A percentile compares a stretch with the other conserved stretches of the same genome.
Evolutionary conservation across 1,140 invertebrate species (phyloP).

Genomic region (Hormaphis cornu): DNA sequence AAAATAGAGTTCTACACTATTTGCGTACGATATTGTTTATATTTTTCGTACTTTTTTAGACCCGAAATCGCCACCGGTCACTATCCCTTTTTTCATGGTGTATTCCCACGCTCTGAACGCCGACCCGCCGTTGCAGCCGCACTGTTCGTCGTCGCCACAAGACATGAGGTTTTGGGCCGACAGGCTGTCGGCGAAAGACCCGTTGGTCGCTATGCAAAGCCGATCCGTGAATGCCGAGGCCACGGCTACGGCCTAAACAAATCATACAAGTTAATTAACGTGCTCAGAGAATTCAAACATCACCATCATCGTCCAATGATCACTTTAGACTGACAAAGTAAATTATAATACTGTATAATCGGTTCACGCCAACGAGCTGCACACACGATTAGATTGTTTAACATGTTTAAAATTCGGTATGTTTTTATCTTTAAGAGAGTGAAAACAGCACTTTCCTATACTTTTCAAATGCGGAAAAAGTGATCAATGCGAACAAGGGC

Average conservation of each 20-base stretch:
- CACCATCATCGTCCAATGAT: no score
- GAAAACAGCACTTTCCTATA: no score
- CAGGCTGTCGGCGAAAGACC: conserved; percentile 46
- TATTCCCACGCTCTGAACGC: conserved; percentile 52
- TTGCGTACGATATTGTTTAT: neutral
- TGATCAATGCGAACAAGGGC: no score
- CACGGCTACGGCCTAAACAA: conserved; percentile 33
- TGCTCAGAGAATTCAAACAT: no score
- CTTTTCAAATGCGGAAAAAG: no score
- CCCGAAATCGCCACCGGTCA: conserved; percentile 55
- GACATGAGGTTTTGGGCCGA: conserved; percentile 56
- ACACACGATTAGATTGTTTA: no score
- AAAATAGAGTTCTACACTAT: neutral
- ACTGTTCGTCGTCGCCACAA: conserved; percentile 49
- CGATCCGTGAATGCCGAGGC: conserved; percentile 55
- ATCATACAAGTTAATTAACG: conserved; percentile 40
- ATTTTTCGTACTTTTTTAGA: conserved; percentile 41
- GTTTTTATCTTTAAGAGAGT: no score
- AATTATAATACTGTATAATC: no score
- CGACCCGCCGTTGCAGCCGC: conserved; percentile 57
- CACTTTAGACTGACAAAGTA: no score
- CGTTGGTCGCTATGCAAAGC: conserved; percentile 54
- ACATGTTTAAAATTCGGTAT: no score
- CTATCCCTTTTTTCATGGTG: conserved; percentile 47
- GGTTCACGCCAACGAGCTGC: no score